These are phyloP conservation scores for Thamnophis elegans DNA, from an alignment of 2,797 vertebrate species.

Conservation along the genomic window DNA sequence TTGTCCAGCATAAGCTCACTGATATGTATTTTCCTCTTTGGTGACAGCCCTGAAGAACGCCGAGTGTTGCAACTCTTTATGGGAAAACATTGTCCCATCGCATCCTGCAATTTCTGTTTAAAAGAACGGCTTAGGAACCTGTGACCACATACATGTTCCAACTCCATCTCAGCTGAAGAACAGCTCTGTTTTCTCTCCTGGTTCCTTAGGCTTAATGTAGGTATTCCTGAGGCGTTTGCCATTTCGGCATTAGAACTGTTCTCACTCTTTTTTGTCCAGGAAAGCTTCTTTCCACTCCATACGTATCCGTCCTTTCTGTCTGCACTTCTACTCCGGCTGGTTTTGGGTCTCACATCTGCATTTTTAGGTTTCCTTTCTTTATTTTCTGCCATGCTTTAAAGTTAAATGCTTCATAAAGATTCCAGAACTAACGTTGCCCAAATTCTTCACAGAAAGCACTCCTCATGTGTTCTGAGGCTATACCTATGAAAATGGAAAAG, in stretches of 20 bases:
- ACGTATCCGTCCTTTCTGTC: conserved; percentile 87
- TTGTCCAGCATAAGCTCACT: conserved; percentile 94
- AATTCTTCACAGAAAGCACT: conserved; percentile 54
- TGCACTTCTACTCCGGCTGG: conserved; percentile 87
- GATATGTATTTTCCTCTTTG: conserved; percentile 93
- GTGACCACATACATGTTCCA: conserved; percentile 82
- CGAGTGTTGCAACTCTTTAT: conserved; percentile 83
- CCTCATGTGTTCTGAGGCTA: conserved; percentile 56
- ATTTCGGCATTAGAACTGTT: conserved; percentile 66
- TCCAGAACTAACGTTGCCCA: conserved; percentile 30
- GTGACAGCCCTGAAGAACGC: conserved; percentile 82
- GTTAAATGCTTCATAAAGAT: conserved; percentile 31
- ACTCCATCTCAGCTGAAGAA: conserved; percentile 78
- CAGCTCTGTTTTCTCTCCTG: conserved; percentile 91
- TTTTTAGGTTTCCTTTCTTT: conserved; percentile 78
- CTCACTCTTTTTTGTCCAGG: conserved; percentile 79
- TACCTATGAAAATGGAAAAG: conserved; percentile 54
- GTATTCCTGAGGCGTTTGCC: conserved; percentile 49
- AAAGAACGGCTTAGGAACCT: conserved; percentile 85
- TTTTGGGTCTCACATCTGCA: conserved; percentile 87
- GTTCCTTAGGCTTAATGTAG: conserved; percentile 74
- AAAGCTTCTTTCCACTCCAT: conserved; percentile 91
- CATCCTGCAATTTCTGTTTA: conserved; percentile 93
- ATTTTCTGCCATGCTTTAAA: conserved; percentile 74
- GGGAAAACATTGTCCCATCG: conserved; percentile 92